Percentiles rank a stretch among this genome's conserved stretches.
phyloP scores from a whole-genome alignment of 2,113 vertebrate genomes.

The Marmota monax region DNA sequence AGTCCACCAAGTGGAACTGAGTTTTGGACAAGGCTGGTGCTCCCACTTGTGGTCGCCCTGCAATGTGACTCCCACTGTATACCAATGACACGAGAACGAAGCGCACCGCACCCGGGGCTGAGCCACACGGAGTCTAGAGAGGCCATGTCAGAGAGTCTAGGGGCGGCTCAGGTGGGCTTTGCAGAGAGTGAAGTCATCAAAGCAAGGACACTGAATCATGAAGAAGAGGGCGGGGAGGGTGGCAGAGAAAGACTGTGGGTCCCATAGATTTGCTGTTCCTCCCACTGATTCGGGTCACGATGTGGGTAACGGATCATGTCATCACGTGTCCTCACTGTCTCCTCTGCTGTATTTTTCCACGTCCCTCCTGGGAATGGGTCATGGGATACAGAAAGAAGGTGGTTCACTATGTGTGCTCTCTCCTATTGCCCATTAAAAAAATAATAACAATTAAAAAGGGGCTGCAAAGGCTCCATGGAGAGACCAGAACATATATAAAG shows the following conservation, averaged over 20 bases:
- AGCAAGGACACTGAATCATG: neutral
- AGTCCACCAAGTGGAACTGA: neutral
- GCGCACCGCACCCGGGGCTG: neutral
- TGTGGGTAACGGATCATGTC: neutral
- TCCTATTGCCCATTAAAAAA: neutral
- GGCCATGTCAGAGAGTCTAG: neutral
- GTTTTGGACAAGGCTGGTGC: conserved; percentile 57
- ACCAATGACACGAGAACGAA: conserved; percentile 51
- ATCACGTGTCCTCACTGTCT: neutral
- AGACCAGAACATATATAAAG: neutral
- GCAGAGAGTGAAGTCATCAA: neutral
- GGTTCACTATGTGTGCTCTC: neutral
- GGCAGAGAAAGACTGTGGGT: neutral
- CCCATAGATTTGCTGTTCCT: neutral
- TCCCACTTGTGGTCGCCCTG: conserved; percentile 74
- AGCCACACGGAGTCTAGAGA: neutral
- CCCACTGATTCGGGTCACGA: neutral
- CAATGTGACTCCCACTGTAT: conserved; percentile 69
- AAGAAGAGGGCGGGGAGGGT: neutral
- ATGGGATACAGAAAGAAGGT: neutral
- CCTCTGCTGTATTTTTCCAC: neutral
- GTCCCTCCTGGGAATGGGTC: neutral
- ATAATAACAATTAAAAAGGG: neutral
- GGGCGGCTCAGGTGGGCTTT: neutral
- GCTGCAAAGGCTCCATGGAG: neutral